Percentiles rank a stretch among this genome's conserved stretches.
These are phyloP conservation scores for Podilymbus podiceps DNA, from an alignment of 2,113 vertebrate species.

Conservation along the genomic window DNA sequence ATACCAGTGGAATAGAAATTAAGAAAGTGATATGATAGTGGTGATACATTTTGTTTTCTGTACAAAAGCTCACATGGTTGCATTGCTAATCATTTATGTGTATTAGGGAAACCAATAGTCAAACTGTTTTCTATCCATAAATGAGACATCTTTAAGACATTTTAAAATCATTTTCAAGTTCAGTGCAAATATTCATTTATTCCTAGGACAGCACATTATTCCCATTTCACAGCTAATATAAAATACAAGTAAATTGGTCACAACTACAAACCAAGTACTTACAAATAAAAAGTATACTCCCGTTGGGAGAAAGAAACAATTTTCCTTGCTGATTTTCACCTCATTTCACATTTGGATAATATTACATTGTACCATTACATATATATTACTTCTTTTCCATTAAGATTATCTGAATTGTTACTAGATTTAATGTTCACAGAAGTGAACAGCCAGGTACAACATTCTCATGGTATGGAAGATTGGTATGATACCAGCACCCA, in stretches of 20 bases:
- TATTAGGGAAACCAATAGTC: not conserved
- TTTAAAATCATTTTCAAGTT: not conserved
- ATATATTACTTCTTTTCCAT: not conserved
- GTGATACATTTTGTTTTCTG: not conserved
- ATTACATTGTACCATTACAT: not conserved
- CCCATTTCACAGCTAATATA: not conserved
- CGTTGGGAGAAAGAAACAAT: not conserved
- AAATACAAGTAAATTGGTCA: not conserved
- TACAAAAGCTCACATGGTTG: not conserved
- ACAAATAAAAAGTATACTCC: not conserved
- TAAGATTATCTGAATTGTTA: not conserved
- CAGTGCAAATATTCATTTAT: not conserved
- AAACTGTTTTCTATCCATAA: not conserved
- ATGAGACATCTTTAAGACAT: not conserved
- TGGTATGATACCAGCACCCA: not conserved
- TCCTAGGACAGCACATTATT: not conserved
- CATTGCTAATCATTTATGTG: not conserved
- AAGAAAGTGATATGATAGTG: not conserved
- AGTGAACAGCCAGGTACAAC: not conserved
- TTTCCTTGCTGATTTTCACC: not conserved
- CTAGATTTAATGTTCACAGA: not conserved
- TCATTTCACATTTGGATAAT: not conserved
- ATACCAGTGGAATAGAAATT: not conserved
- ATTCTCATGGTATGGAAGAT: not conserved
- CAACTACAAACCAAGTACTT: not conserved